A percentile compares a stretch with the other conserved stretches of the same genome.
Evolutionary conservation across 2,797 vertebrate genomes (phyloP).

Genomic region (Aulostomus chinensis): DNA sequence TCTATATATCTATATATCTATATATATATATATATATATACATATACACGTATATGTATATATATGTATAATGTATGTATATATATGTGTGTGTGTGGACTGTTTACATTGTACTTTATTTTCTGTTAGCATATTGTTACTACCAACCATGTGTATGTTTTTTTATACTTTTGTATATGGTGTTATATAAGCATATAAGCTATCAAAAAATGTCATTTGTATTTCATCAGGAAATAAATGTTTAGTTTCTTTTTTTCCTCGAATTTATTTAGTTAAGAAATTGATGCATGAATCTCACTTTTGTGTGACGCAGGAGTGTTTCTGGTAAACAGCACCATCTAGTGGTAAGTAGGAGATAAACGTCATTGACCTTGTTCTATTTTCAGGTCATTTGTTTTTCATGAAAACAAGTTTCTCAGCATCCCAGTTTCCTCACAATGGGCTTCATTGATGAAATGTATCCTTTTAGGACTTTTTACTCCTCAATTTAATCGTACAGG

Average conservation of each 20-base stretch:
- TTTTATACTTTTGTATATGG: slow-evolving; percentile 91
- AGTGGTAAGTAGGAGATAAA: slow-evolving; percentile 11
- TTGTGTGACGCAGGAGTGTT: no score
- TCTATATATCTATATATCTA: no score
- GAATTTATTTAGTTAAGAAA: slow-evolving; percentile 12
- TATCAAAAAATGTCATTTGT: slow-evolving; percentile 89
- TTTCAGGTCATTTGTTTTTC: not conserved
- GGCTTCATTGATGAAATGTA: no score
- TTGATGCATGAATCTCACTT: no score
- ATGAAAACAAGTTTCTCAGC: not conserved
- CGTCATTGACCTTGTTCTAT: no score
- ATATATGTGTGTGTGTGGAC: no score
- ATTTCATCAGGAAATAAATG: slow-evolving; percentile 87
- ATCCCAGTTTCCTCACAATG: not conserved
- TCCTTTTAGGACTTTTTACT: no score
- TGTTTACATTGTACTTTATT: slow-evolving; percentile 93
- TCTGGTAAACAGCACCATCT: slow-evolving; percentile 15
- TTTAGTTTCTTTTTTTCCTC: slow-evolving; percentile 70
- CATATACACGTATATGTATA: no score
- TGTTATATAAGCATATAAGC: slow-evolving; percentile 86
- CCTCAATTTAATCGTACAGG: no score
- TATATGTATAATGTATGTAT: no score
- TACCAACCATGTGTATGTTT: slow-evolving; percentile 85
- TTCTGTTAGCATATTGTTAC: slow-evolving; percentile 88
- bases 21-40: no score